phyloP scores from a whole-genome alignment of 2,888 invertebrate species.

The Polyommatus iphigenia region DNA sequence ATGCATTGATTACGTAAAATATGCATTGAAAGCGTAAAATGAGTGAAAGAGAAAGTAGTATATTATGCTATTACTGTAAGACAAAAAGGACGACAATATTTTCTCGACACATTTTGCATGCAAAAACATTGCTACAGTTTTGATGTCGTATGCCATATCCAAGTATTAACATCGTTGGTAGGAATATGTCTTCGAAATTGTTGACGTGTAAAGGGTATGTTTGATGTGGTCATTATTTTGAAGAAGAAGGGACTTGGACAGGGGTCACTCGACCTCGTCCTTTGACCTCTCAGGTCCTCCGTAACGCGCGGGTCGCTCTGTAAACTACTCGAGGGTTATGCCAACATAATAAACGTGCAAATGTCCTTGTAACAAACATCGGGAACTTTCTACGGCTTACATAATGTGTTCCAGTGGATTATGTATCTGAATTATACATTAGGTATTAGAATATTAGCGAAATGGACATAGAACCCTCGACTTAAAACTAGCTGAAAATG shows the following conservation, averaged over 20 bases:
- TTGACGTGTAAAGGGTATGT: background rate
- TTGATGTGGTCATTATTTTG: conserved; percentile 7
- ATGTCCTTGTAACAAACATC: background rate
- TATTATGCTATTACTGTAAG: too few species aligned
- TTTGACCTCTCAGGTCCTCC: background rate
- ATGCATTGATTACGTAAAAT: too few species aligned
- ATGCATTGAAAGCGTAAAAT: too few species aligned
- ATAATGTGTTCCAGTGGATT: background rate
- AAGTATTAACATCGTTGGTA: too few species aligned
- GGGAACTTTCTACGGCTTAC: background rate
- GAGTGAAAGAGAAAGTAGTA: too few species aligned
- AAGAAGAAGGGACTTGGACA: background rate
- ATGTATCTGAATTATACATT: background rate
- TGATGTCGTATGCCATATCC: too few species aligned
- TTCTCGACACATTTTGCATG: too few species aligned
- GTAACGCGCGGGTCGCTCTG: background rate
- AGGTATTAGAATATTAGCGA: background rate
- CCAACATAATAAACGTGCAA: background rate
- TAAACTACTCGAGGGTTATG: background rate
- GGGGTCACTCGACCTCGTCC: background rate
- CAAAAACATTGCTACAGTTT: too few species aligned
- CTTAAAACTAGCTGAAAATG: too few species aligned
- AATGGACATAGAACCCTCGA: background rate
- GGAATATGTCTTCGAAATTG: background rate
- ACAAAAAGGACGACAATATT: too few species aligned